Percentiles rank a stretch among this genome's conserved stretches.
phyloP scores from a whole-genome alignment of 2,888 invertebrate genomes.

The Drosophila buzzatii region DNA sequence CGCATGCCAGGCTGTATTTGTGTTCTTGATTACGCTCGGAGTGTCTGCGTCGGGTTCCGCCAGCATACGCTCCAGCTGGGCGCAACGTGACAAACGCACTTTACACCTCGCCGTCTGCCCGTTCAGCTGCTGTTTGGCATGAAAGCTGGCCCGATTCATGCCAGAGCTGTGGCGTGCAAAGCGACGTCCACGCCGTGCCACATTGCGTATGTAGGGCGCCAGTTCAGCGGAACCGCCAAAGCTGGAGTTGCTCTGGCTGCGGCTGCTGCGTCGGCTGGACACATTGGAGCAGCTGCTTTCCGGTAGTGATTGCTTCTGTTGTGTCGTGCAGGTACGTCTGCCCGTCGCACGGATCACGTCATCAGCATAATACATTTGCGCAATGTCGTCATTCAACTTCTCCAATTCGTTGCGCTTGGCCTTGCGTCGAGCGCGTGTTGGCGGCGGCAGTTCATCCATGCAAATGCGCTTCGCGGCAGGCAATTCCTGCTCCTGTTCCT shows the following conservation, averaged over 20 bases:
- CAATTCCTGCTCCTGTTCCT: not conserved
- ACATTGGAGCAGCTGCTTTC: not conserved
- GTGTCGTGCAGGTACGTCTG: constrained; percentile 86
- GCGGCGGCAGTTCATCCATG: constrained; percentile 9
- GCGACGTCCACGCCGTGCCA: constrained; percentile 52
- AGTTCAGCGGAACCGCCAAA: not conserved
- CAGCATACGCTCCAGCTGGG: not conserved
- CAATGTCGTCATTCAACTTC: constrained; percentile 88
- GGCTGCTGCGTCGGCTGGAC: constrained; percentile 74
- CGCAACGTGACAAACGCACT: constrained; percentile 11
- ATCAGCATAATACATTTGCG: constrained; percentile 88
- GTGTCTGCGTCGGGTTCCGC: not conserved
- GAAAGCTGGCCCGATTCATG: constrained; percentile 18
- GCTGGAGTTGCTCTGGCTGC: constrained; percentile 9
- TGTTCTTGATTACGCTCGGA: constrained; percentile 39
- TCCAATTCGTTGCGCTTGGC: constrained; percentile 87
- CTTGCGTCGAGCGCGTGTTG: constrained; percentile 76
- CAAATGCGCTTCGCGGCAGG: not conserved
- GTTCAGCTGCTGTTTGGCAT: not conserved
- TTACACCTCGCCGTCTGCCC: not conserved
- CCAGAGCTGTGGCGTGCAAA: not conserved
- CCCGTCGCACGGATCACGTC: constrained; percentile 88
- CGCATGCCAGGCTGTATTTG: constrained; percentile 77
- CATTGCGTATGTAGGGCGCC: constrained; percentile 32
- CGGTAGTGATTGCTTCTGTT: not conserved